Percentiles rank a stretch among this genome's conserved stretches.
Conservation (phyloP, 2,797 vertebrate genomes). For the Poecilia picta region DNA sequence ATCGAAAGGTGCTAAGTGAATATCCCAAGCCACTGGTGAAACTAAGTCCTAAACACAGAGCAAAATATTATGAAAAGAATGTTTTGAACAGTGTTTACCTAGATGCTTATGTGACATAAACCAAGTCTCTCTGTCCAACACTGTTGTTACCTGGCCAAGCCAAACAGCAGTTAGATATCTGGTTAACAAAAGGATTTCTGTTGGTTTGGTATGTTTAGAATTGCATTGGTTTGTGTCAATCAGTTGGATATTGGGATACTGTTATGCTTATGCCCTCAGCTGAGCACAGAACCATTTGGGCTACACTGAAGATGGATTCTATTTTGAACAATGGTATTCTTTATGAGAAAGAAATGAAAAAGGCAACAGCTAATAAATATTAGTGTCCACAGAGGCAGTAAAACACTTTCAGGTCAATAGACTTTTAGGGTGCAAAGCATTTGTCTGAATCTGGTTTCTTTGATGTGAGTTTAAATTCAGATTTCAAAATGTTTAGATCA, state of each 20-base stretch:
- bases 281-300: background rate
- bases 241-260: constrained; percentile 11
- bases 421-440: background rate
- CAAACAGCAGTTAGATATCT: background rate
- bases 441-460: too few relatives aligned
- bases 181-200: constrained; percentile 16
- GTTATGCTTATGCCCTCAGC: background rate
- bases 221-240: background rate
- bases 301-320: background rate
- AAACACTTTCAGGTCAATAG: background rate
- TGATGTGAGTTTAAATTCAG: background rate
- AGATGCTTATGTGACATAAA: background rate
- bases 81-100: constrained; percentile 19
- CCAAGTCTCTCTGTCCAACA: constrained; percentile 8
- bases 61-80: constrained; percentile 10
- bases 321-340: background rate
- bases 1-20: background rate
- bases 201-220: constrained; percentile 22
- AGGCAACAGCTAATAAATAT: too few relatives aligned
- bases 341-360: background rate
- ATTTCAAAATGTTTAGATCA: background rate
- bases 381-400: background rate
- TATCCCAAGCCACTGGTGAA: background rate
- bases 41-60: constrained; percentile 15
- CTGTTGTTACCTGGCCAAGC: constrained; percentile 15